Base-by-base conservation (phyloP, 2,797 vertebrate species). In the Galaxias olidus region DNA sequence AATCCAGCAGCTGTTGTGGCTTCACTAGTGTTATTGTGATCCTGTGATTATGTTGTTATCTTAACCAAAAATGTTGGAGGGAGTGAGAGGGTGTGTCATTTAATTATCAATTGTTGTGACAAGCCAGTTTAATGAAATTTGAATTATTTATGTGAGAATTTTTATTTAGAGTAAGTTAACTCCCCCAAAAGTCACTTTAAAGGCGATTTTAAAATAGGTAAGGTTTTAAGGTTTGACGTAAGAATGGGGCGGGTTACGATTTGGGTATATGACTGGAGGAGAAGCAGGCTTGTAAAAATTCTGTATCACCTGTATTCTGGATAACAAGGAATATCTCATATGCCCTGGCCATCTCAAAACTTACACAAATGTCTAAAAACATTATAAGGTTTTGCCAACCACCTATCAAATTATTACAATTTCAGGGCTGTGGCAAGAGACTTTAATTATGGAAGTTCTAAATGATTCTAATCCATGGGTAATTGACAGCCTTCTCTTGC, bases 1-100 rank as follows among this genome's bases (percentile, higher is more conserved):
- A 90, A 86, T 89, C 87, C 86, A 89, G 88, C 86, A 90, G 81
- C 85, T 90, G 79, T 81, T 86, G 86, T 89, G 88, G 86, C 86
- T 89, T 88, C 86, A 88, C 80, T 81, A 85, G 86, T 88, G 74
- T 82, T 86, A 84, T 90, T 86, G 84, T 87, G 83, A 85, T 86
- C 80, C 78, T 86, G 86, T 87, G 86, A 90, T 81, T 81, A 88
- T 88, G 84, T 90, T 82, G 84, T 87, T 87, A 90, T 78, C 83
- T 89, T 88, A 90, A 90, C 88, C 88, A 90, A 90, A 90, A 90
- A 88, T 75, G 74, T 86, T 68, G 19, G 75, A 78, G 75, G 81
- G 79, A 77, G 74, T 82, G 75, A 84, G 72, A 81, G 79, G 74
- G 71, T 41, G 67, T 77, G 52, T 82, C 67, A 68, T 79, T 81